A percentile compares a stretch with the other conserved stretches of the same genome.
phyloP scores from a whole-genome alignment of 1,140 invertebrate species.

The Ditylenchus dipsaci region DNA sequence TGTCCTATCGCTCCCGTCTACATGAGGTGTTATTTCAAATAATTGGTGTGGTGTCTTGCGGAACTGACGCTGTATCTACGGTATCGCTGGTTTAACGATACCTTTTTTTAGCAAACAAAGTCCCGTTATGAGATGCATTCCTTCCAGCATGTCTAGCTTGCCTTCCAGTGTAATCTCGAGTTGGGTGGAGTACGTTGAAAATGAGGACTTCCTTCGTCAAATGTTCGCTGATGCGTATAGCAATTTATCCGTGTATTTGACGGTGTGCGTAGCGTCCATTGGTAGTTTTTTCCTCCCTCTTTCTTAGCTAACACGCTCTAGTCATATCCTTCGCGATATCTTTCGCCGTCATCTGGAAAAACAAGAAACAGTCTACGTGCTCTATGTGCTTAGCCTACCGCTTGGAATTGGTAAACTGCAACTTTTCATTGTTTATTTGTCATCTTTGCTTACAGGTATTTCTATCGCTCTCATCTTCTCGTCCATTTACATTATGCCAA shows the following conservation, averaged over 20 bases:
- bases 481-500: background rate
- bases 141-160: background rate
- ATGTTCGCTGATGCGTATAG: background rate
- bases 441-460: background rate
- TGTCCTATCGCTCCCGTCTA: background rate
- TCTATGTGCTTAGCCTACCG: background rate
- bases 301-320: background rate
- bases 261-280: background rate
- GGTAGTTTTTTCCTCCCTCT: no score
- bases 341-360: background rate
- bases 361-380: background rate
- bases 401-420: background rate
- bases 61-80: no score
- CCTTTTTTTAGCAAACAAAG: background rate
- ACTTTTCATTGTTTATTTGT: background rate
- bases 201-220: conserved; percentile 4
- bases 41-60: no score
- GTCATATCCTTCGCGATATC: background rate
- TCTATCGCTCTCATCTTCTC: background rate
- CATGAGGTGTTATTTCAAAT: background rate
- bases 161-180: background rate
- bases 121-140: background rate
- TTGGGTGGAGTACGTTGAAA: background rate
- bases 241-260: background rate
- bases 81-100: no score